Base-by-base conservation (phyloP, 2,888 invertebrate species). In the Philhelius pedissequus region DNA sequence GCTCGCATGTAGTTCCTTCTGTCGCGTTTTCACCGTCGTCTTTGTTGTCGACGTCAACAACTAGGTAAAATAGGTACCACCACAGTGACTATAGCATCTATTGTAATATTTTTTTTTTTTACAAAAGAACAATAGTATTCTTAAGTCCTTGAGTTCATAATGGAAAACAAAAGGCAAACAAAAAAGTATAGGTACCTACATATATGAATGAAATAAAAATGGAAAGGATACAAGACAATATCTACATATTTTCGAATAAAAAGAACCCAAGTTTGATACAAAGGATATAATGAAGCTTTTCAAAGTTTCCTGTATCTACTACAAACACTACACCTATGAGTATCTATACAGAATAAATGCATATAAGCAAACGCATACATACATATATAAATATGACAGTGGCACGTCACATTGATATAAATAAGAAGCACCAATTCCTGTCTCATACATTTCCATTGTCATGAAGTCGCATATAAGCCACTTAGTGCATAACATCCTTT, bases 401-500 rank as follows among this genome's bases (percentile, higher is more conserved):
- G 13, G 62, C 11, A 66, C 64, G 64, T 83, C 74, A 66, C 64
- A 74, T 69, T 56, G 60, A 82, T 82, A 73, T 40, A 38, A 69
- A 18, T 69, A 78, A 69, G 43, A 38, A 50, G 70, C 66, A 66
- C 70, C 84, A 76, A 80, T 84, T 80, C 84, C 75, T 75, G 71
- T 75, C 79, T 66, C 70, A 71, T 79, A 70, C 66, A 70, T 66
- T 84, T 71, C 75, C 56, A 84, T 84, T 80, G 84, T 84, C 84
- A 80, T 80, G 38, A 20, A 75, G 71, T 78, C 54, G 70, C 80
- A 84, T 71, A 68, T 80, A 80, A 80, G 84, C 80, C 80, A 84
- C 80, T 84, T 76, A 84, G 71, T 80, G 70, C 75, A 84, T 71
- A 80, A 80, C 80, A 80, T 84, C 75, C 80, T 66, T 78, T 76